Percentiles rank a stretch among this genome's conserved stretches.
phyloP scores from a whole-genome alignment of 2,113 vertebrate genomes.

The Mesembrinibis cayennensis region DNA sequence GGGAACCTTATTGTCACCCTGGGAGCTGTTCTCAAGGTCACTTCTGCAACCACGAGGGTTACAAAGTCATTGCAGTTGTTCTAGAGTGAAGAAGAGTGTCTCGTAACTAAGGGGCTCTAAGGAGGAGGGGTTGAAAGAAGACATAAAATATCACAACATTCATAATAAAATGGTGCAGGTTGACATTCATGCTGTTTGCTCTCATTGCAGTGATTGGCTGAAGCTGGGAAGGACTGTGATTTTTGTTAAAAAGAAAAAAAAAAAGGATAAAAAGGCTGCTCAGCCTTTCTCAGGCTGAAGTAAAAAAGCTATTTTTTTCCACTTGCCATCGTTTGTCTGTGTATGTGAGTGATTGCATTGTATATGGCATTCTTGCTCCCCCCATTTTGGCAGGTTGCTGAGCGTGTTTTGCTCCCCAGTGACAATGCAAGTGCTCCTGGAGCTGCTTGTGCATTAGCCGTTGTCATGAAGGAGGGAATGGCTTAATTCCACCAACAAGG shows the following conservation, averaged over 20 bases:
- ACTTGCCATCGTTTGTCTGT: background rate
- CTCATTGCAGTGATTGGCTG: background rate
- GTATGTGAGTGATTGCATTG: accelerated
- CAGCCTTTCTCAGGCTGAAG: background rate
- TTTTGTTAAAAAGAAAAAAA: background rate
- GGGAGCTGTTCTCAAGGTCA: background rate
- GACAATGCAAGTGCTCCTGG: background rate
- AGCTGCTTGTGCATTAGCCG: background rate
- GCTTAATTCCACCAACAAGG: background rate
- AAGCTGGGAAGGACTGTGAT: background rate
- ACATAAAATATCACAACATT: background rate
- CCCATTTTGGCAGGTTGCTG: background rate
- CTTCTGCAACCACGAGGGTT: background rate
- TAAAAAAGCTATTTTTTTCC: background rate
- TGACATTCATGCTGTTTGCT: background rate
- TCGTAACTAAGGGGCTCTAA: background rate
- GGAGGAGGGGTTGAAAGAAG: background rate
- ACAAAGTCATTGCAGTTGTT: background rate
- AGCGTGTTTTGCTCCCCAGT: background rate
- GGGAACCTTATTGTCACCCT: background rate
- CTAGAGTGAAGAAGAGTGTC: background rate
- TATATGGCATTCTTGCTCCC: accelerated
- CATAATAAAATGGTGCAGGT: background rate
- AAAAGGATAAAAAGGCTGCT: background rate
- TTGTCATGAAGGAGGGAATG: accelerated